Conservation (phyloP, 2,113 vertebrate genomes). For the Lampris megalopsis region DNA sequence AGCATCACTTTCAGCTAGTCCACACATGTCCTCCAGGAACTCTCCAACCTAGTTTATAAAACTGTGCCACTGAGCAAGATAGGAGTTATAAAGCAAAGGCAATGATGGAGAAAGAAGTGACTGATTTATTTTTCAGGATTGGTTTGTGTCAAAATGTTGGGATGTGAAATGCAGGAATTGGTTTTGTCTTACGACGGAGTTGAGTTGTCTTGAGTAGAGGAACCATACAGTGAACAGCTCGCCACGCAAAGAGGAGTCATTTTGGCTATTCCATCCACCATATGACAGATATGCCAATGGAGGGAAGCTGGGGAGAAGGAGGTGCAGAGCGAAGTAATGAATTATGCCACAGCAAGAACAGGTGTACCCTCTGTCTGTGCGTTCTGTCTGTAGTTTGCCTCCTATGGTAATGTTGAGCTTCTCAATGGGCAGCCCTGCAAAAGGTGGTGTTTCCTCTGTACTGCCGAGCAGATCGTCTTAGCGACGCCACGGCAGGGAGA, state of each 20-base stretch:
- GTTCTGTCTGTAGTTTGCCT: constrained; percentile 45
- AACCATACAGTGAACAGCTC: background rate
- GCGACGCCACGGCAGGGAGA: background rate
- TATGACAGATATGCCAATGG: background rate
- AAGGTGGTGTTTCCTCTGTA: no score
- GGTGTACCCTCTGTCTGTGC: no score
- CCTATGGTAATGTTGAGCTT: constrained; percentile 20
- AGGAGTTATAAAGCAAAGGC: constrained; percentile 16
- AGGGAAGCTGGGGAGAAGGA: no score
- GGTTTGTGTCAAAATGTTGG: background rate
- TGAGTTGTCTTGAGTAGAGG: background rate
- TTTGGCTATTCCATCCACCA: background rate
- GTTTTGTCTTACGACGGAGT: background rate
- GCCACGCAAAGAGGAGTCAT: background rate
- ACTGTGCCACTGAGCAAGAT: constrained; percentile 49
- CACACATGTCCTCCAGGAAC: no score
- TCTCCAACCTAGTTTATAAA: no score
- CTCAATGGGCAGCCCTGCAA: constrained; percentile 1
- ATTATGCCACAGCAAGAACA: no score
- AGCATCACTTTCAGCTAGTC: no score
- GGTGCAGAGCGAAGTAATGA: no score
- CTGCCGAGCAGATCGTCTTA: constrained; percentile 4
- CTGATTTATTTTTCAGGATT: background rate
- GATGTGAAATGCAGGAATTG: background rate
- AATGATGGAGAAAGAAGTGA: constrained; percentile 8